Conservation (phyloP, 2,888 invertebrate species). For the Lepidochrysops patricia region DNA sequence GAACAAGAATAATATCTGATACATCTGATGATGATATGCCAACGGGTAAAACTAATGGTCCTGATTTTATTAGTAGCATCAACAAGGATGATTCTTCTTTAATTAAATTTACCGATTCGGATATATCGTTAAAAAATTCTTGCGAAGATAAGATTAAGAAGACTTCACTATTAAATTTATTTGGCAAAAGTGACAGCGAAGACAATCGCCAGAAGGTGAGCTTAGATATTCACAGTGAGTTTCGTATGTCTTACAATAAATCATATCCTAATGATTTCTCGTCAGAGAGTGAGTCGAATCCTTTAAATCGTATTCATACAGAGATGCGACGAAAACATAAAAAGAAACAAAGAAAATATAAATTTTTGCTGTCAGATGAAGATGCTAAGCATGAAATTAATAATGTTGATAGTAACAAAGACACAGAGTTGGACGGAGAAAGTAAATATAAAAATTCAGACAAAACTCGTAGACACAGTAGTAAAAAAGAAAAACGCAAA, state of each 20-base stretch:
- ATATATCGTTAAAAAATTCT: constrained; percentile 32
- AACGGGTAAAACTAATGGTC: constrained; percentile 66
- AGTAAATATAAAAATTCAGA: constrained; percentile 60
- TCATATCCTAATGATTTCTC: constrained; percentile 55
- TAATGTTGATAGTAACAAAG: constrained; percentile 27
- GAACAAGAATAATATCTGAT: constrained; percentile 84
- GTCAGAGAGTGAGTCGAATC: constrained; percentile 62
- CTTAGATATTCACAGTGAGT: constrained; percentile 48
- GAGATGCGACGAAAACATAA: constrained; percentile 85
- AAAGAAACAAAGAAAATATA: constrained; percentile 88
- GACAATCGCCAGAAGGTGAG: constrained; percentile 55
- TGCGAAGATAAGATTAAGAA: constrained; percentile 48
- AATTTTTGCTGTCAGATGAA: constrained; percentile 77
- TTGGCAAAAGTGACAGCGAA: constrained; percentile 65
- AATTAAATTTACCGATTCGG: constrained; percentile 36
- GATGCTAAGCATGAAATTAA: constrained; percentile 56
- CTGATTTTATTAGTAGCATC: constrained; percentile 48
- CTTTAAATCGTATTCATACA: constrained; percentile 48
- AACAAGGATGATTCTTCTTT: constrained; percentile 75
- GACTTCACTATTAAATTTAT: constrained; percentile 54
- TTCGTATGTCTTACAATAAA: constrained; percentile 45
- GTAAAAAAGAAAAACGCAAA: constrained; percentile 76
- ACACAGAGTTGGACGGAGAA: constrained; percentile 35
- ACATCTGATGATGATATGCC: constrained; percentile 81
- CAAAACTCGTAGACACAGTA: constrained; percentile 67